Conservation (phyloP, 2,113 vertebrate genomes). For the Atlantisia rogersi region DNA sequence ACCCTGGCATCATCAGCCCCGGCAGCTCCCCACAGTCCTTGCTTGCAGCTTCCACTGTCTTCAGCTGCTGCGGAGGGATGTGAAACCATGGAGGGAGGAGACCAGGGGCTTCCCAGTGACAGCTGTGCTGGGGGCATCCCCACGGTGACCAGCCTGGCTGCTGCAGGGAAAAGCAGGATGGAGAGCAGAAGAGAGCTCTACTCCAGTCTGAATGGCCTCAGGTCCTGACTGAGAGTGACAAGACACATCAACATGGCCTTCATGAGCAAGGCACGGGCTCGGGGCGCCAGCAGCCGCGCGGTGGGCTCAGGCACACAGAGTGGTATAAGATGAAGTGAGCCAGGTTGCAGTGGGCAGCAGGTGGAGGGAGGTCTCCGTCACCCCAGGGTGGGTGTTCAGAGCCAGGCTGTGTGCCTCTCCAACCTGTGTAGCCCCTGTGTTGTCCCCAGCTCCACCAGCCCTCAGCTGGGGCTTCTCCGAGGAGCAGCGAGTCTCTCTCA, state of each 20-base stretch:
- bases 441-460: neutral
- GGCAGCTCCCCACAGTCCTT: neutral
- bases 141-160: neutral
- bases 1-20: neutral
- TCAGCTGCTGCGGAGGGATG: neutral
- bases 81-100: neutral
- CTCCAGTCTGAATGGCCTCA: neutral
- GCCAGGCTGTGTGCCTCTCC: neutral
- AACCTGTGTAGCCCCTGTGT: neutral
- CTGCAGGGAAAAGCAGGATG: neutral
- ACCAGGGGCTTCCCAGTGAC: neutral
- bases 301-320: neutral
- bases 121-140: neutral
- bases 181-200: neutral
- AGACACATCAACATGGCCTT: neutral
- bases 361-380: neutral
- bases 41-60: neutral
- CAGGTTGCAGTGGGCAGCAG: neutral
- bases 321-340: neutral
- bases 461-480: neutral
- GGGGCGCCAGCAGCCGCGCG: neutral
- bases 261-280: neutral
- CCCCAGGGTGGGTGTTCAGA: neutral
- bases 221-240: neutral
- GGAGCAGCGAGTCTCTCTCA: neutral